These are phyloP conservation scores for Arvicanthis niloticus DNA, from an alignment of 2,113 vertebrate genomes.

Conservation along the genomic window DNA sequence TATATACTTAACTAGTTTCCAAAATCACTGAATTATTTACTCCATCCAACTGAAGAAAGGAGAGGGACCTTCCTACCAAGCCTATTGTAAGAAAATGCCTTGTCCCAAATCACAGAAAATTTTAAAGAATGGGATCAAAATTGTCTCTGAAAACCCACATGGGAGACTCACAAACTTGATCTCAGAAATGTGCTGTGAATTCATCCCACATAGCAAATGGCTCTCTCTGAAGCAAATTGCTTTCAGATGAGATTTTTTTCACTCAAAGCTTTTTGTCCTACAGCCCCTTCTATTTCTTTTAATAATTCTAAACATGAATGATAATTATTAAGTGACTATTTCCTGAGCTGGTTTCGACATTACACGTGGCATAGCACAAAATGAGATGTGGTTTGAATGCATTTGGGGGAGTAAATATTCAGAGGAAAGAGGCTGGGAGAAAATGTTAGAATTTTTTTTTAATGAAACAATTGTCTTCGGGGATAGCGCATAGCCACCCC, in stretches of 20 bases:
- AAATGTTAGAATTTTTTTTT: not conserved
- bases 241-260: conserved; percentile 37
- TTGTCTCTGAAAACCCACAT: conserved; percentile 32
- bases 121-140: conserved; percentile 19
- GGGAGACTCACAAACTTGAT: conserved; percentile 16
- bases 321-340: conserved; percentile 32
- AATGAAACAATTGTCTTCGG: conserved; percentile 44
- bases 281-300: not conserved
- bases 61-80: conserved; percentile 27
- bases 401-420: conserved; percentile 4
- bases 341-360: conserved; percentile 31
- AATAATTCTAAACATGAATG: conserved; percentile 20
- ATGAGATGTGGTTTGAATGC: not conserved
- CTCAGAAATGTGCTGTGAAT: conserved; percentile 21
- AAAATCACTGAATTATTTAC: conserved; percentile 14
- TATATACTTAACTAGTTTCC: not conserved
- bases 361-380: conserved; percentile 17
- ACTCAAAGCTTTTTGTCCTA: conserved; percentile 20
- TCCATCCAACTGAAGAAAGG: conserved; percentile 38
- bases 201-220: conserved; percentile 6
- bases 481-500: not conserved
- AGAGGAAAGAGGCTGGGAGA: not conserved
- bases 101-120: conserved; percentile 18
- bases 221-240: conserved; percentile 31
- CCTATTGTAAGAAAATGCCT: conserved; percentile 15